Base-by-base conservation (phyloP, 2,888 invertebrate species). In the Morpho achilles region DNA sequence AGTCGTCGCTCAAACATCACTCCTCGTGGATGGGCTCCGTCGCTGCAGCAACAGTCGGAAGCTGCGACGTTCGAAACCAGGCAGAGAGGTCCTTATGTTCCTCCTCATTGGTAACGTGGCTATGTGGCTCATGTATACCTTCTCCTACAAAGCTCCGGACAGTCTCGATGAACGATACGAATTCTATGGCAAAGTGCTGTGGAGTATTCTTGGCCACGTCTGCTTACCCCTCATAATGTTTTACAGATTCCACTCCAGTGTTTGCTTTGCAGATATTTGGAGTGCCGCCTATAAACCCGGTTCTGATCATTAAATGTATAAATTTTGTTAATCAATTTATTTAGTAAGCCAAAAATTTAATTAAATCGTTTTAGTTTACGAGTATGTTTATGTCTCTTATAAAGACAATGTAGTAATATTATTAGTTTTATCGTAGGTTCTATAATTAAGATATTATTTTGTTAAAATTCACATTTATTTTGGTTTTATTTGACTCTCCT, bases 211-310 rank as follows among this genome's bases (percentile, higher is more conserved):
- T 6, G 94, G 94, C 23, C 95, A 96, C 73, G 84, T 95, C 71
- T 94, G 94, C 43, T 80, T 95, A 8, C 96, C 96, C 0, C 82
- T 96, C 3, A 95, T 94, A 60, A 94, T 95, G 92, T 95, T 95
- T 81, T 96, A 95, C 72, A 87, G 95, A 60, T 95, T 95, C 75
- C 95, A 95, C 73, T 94, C 95, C 0, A 94, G 95, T n/a, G 95
- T 95, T 0, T 95, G 95, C 71, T 91, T 96, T 50, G 94, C 94
- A 8, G 95, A 95, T 76, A 95, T 96, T 68, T 96, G 95, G 95
- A 93, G 94, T 71, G 93, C 93, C 39, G 95, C 95, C 0, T 95
- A 95, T 69, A 93, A 94, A 71, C 92, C 93, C 2, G 92, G 92
- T 1, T 73, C 76, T 7, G 85, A 84, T 61, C 90, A 90, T 75